Base-by-base conservation (phyloP, 2,113 vertebrate species). In the Charina bottae region DNA sequence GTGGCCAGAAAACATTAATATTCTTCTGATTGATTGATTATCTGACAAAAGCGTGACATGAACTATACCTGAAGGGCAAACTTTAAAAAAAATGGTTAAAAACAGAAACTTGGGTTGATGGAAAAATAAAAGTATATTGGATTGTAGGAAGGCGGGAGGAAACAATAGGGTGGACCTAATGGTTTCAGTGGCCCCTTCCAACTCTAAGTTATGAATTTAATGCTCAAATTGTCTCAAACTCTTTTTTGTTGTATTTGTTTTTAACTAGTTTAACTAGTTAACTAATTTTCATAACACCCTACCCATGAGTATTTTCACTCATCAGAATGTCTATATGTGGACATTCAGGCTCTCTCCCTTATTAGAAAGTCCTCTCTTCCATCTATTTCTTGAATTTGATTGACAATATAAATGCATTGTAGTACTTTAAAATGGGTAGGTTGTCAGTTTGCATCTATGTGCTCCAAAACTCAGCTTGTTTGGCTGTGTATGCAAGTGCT, bases 401-500 rank as follows among this genome's bases (percentile, higher is more conserved):
- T 90, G 91, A 12, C 0, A n/a, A 24, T 89, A 83, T 91, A 72
- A 93, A 91, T 92, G 85, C 85, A 85, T 89, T 93, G 56, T 87
- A 87, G 84, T 1, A 0, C 9, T 87, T 85, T 59, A 88, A 90
- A 93, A 86, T 94, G 83, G 12, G 58, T 0, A 6, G 84, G 85
- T 91, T 92, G 94, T 94, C 93, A 92, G 95, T 0, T 6, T 93
- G 94, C 89, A 93, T 84, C 92, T 83, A 62, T 10, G 4, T 92
- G 90, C 83, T 90, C 93, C 89, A 83, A 91, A 58, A 89, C 85
- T 3, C 6, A 0, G 91, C 90, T 92, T 93, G 92, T 42, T 90
- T 90, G 83, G 93, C 93, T 94, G 53, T 90, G 93, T 86, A 60
- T 95, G 92, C 94, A 93, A 96, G 96, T 89, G 88, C 94, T 95